Base-by-base conservation (phyloP, 2,113 vertebrate species). In the Percina caprodes region DNA sequence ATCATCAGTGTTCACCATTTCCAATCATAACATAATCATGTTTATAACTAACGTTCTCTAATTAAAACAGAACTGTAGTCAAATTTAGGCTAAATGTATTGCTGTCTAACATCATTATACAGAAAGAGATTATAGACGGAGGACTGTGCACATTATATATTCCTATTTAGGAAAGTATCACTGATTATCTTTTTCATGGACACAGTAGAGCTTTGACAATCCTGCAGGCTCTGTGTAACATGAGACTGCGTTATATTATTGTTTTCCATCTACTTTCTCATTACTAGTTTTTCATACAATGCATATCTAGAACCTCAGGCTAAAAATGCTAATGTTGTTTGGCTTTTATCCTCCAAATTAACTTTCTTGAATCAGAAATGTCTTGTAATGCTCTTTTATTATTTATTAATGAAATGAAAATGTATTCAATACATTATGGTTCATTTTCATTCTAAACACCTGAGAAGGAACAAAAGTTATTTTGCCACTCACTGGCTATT, bases 391-490 rank as follows among this genome's bases (percentile, higher is more conserved):
- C 35, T 45, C 35, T 13, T 30, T 48, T 77, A 49, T n/a, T 35
- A 51, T 63, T 30, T 69, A 21, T 71, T 63, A 24, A 42, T 67
- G 56, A 77, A 68, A 14, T 39, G 54, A 42, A 72, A 84, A 79
- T 70, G 3, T 13, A 77, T 68, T 54, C 3, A 49, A 48, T 49
- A 56, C 16, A 51, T 69, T 19, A 42, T 6, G 16, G 10, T 26
- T 46, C 70, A 65, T 60, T 88, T 79, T 78, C 10, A 68, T 70
- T 79, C 58, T 69, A 52, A 88, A 85, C 60, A 86, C 69, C 69
- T 61, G 0, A 82, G 62, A 60, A 82, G 16, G 52, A 80, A 69
- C 49, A 76, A 49, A 51, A 60, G 78, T 56, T 84, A 75, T 80
- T 77, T 73, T 58, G 26, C 21, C 55, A 52, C 56, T 83, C 67